Conservation (phyloP, 2,888 invertebrate genomes). For the Saturnia pavonia region DNA sequence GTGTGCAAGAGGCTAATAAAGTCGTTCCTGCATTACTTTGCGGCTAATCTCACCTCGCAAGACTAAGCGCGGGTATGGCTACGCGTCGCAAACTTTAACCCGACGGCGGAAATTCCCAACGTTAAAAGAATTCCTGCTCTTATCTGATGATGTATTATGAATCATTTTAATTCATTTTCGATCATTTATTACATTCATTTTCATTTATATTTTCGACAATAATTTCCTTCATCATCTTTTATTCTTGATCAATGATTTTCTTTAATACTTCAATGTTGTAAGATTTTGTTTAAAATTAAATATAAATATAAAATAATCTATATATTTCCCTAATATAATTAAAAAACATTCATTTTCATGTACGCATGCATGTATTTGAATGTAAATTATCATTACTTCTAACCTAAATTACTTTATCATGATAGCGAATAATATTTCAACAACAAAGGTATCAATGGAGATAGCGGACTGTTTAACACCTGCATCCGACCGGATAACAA, state of each 20-base stretch:
- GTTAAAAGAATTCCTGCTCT: background rate
- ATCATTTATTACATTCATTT: background rate
- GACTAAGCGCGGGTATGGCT: background rate
- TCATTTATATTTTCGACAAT: background rate
- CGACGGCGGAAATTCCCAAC: background rate
- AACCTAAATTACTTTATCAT: too few species aligned
- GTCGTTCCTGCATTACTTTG: constrained; percentile 58
- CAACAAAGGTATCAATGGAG: too few species aligned
- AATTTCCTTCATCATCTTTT: background rate
- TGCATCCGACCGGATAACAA: too few species aligned
- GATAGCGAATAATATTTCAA: too few species aligned
- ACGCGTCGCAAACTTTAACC: background rate
- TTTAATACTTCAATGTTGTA: too few species aligned
- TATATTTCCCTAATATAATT: too few species aligned
- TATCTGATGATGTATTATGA: background rate
- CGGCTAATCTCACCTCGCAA: constrained; percentile 45
- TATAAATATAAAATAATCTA: too few species aligned
- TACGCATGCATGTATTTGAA: too few species aligned
- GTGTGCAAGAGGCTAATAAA: constrained; percentile 58
- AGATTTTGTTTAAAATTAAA: too few species aligned
- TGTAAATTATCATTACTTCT: too few species aligned
- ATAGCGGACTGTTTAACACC: too few species aligned
- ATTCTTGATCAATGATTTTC: background rate
- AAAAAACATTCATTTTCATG: too few species aligned
- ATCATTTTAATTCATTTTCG: background rate